A percentile compares a stretch with the other conserved stretches of the same genome.
Conservation (phyloP, 2,797 vertebrate genomes). For the Aplochiton taeniatus region DNA sequence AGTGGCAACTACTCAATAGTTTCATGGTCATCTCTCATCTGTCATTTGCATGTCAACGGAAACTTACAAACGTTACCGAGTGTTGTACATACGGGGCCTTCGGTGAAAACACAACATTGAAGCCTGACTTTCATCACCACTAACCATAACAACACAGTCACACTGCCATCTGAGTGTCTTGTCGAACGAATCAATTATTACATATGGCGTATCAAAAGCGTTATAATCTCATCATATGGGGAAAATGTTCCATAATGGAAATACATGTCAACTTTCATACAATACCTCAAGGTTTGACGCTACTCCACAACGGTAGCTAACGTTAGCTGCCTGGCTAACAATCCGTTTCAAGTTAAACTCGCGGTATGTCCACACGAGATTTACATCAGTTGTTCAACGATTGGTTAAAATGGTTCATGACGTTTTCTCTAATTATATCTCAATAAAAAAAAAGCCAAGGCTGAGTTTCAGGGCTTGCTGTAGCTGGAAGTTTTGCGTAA, state of each 20-base stretch:
- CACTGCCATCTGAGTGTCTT: neutral
- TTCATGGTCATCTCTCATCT: neutral
- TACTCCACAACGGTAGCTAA: conserved; percentile 61
- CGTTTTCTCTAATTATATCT: too few relatives aligned
- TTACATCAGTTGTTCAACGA: neutral
- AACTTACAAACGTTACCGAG: conserved; percentile 12
- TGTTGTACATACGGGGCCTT: conserved; percentile 48
- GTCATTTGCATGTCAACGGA: conserved; percentile 21
- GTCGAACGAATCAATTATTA: neutral
- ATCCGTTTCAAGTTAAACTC: conserved; percentile 10
- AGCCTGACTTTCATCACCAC: conserved; percentile 51
- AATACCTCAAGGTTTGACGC: conserved; percentile 59
- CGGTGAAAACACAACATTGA: conserved; percentile 63
- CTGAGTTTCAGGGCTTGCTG: too few relatives aligned
- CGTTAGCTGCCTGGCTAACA: conserved; percentile 48
- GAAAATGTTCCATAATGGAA: neutral
- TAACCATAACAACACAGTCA: conserved; percentile 57
- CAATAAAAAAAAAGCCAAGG: too few relatives aligned
- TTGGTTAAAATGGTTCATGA: neutral
- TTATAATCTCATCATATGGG: neutral
- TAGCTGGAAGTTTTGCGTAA: too few relatives aligned
- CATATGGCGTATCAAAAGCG: neutral
- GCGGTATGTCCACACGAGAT: conserved; percentile 8
- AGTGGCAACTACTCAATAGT: neutral
- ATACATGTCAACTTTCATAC: neutral